A percentile compares a stretch with the other conserved stretches of the same genome.
phyloP scores from a whole-genome alignment of 2,888 invertebrate genomes.

The Nemurella pictetii region DNA sequence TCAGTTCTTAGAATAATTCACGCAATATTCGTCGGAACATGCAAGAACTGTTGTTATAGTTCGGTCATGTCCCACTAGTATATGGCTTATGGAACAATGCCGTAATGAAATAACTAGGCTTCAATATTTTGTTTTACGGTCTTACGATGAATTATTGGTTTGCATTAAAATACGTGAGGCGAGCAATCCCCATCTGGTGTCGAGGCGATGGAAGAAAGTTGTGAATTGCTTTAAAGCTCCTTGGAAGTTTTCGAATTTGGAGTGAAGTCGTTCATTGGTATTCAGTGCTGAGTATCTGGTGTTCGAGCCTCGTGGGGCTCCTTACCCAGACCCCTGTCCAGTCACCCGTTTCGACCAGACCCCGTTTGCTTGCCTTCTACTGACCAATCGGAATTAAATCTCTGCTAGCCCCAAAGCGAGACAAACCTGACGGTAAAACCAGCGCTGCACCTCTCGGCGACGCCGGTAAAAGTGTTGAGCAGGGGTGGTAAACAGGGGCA shows the following conservation, averaged over 20 bases:
- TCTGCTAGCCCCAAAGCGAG: slow-evolving; percentile 9
- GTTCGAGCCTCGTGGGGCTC: neutral
- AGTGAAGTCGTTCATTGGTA: slow-evolving; percentile 19
- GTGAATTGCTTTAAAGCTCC: neutral
- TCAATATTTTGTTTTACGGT: neutral
- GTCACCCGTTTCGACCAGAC: neutral
- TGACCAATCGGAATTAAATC: slow-evolving; percentile 30
- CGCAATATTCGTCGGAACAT: neutral
- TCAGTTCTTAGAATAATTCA: neutral
- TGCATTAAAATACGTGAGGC: neutral
- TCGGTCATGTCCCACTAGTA: neutral
- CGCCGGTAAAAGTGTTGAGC: neutral
- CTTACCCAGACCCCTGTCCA: neutral
- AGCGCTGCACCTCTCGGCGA: neutral
- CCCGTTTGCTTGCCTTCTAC: neutral
- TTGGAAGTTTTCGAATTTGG: slow-evolving; percentile 15
- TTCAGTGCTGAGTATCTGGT: slow-evolving; percentile 16
- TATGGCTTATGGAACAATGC: neutral
- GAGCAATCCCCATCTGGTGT: neutral
- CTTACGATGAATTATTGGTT: neutral
- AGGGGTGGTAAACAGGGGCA: neutral
- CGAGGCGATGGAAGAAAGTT: neutral
- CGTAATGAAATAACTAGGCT: neutral
- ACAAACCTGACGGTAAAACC: neutral
- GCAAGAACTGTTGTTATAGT: neutral